phyloP scores from a whole-genome alignment of 1,140 invertebrate genomes.

The Thaumatotibia leucotreta region DNA sequence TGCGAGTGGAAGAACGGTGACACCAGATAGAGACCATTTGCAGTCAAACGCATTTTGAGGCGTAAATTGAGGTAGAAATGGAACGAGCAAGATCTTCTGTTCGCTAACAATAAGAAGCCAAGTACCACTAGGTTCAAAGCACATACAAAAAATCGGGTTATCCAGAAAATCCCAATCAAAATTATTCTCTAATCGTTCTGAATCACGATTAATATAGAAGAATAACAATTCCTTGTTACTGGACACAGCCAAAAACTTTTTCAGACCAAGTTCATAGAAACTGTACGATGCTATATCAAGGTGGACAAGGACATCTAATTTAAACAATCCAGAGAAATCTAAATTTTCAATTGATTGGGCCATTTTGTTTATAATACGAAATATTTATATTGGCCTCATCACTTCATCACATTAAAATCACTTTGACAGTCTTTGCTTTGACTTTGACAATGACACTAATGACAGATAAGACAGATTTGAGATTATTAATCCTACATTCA shows the following conservation, averaged over 20 bases:
- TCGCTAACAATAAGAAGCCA: constrained; percentile 64
- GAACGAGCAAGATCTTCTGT: constrained; percentile 59
- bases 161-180: constrained; percentile 67
- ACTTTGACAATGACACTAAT: too few species aligned
- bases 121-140: constrained; percentile 70
- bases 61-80: constrained; percentile 59
- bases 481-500: too few species aligned
- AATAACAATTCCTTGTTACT: constrained; percentile 64
- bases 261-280: constrained; percentile 66
- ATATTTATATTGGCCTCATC: not conserved
- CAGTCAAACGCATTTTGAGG: constrained; percentile 62
- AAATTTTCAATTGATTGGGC: constrained; percentile 25
- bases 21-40: constrained; percentile 64
- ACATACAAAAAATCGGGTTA: constrained; percentile 66
- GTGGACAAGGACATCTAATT: constrained; percentile 61
- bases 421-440: too few species aligned
- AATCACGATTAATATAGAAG: constrained; percentile 55
- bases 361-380: constrained; percentile 17
- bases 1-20: constrained; percentile 55
- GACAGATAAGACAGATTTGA: too few species aligned
- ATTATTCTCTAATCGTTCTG: constrained; percentile 52
- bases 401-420: not conserved
- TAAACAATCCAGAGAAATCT: constrained; percentile 51
- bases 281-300: constrained; percentile 54
- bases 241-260: constrained; percentile 59